phyloP scores from a whole-genome alignment of 2,888 invertebrate genomes.

The Conus canariensis region DNA sequence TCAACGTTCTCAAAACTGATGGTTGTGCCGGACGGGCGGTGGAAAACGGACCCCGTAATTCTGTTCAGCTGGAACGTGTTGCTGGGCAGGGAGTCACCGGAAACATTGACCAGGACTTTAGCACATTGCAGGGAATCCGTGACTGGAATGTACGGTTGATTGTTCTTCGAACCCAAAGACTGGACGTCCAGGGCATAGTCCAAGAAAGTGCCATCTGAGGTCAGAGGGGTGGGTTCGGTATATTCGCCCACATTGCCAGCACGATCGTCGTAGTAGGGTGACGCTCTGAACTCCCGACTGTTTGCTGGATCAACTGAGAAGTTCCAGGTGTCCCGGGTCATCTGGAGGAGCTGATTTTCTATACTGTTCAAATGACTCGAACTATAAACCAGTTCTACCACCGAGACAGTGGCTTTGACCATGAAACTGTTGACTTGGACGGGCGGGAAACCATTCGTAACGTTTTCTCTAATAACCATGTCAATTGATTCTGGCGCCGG shows the following conservation, averaged over 20 bases:
- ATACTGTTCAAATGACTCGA: not conserved
- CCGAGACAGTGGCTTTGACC: not conserved
- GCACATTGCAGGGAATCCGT: not conserved
- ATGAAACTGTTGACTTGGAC: not conserved
- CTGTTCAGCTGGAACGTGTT: not conserved
- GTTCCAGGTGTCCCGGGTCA: not conserved
- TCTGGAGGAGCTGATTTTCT: not conserved
- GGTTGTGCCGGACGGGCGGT: not conserved
- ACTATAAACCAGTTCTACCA: not conserved
- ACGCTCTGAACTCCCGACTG: not conserved
- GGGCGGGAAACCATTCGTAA: not conserved
- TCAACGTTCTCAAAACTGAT: constrained; percentile 1
- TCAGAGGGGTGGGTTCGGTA: not conserved
- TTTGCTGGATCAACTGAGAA: not conserved
- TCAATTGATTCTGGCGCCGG: not conserved
- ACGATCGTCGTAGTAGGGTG: not conserved
- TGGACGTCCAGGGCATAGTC: not conserved
- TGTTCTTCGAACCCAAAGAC: too few species aligned
- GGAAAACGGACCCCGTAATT: not conserved
- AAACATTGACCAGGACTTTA: not conserved
- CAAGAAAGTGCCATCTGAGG: not conserved
- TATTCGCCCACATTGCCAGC: not conserved
- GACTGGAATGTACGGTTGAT: not conserved
- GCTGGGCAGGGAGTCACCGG: not conserved
- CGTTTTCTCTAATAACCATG: not conserved